These are phyloP conservation scores for Axinella damicornis DNA, from an alignment of 37 sponge, comb jelly and placozoan species.

Conservation along the genomic window DNA sequence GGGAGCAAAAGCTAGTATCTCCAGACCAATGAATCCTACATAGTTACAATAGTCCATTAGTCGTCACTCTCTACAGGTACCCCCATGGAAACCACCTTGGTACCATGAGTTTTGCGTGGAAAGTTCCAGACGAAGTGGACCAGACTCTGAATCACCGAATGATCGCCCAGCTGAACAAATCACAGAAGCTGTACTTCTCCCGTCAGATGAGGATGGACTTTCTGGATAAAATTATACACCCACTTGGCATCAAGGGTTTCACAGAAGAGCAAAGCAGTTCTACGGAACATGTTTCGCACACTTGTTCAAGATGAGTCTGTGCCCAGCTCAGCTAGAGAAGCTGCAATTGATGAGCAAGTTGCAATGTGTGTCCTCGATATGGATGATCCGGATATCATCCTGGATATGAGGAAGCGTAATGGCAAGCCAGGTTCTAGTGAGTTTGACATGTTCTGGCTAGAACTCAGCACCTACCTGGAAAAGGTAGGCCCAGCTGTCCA, in stretches of 20 bases:
- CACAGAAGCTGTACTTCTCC: conserved; percentile 12
- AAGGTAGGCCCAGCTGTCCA: conserved; percentile 21
- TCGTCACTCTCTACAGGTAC: conserved; percentile 48
- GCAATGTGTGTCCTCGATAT: conserved; percentile 19
- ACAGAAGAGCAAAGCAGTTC: background rate
- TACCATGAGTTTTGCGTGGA: conserved; percentile 27
- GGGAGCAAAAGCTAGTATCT: too few species aligned
- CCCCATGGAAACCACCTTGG: conserved; percentile 52
- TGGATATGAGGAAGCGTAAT: conserved; percentile 21
- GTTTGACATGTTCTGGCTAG: conserved; percentile 26
- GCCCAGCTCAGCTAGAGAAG: background rate
- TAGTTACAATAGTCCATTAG: too few species aligned
- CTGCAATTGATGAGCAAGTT: conserved; percentile 31
- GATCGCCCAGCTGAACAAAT: too few species aligned
- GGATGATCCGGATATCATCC: conserved; percentile 40
- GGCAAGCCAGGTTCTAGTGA: conserved; percentile 19
- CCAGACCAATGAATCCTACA: too few species aligned
- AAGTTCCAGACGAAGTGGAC: conserved; percentile 16
- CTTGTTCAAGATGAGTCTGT: conserved; percentile 24
- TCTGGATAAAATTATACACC: conserved; percentile 25
- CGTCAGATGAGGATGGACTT: conserved; percentile 40
- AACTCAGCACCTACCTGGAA: conserved; percentile 4
- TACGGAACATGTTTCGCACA: conserved; percentile 30
- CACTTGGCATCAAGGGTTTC: conserved; percentile 7
- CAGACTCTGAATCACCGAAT: too few species aligned